Evolutionary conservation across 2,113 vertebrate genomes (phyloP).

Genomic region (Ploceus nigricollis): DNA sequence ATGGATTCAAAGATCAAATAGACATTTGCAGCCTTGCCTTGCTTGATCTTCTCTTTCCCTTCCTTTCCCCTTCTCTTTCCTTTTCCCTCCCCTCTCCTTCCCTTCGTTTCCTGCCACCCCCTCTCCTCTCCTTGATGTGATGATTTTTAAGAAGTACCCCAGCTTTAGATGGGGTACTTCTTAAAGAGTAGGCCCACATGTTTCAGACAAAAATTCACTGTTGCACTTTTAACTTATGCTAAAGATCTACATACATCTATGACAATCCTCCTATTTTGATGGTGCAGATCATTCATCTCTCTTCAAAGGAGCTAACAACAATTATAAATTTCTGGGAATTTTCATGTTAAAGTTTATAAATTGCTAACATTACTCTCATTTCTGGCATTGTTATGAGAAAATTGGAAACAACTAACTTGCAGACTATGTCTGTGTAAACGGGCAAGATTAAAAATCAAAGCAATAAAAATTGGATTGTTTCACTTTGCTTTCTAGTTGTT

Average conservation of each 20-base stretch:
- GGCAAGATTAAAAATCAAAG: not conserved
- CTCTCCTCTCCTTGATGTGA: not conserved
- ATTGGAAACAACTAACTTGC: not conserved
- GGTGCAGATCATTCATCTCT: not conserved
- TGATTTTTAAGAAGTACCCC: not conserved
- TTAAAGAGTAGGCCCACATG: too few species aligned
- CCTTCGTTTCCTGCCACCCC: fast-evolving
- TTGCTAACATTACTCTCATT: not conserved
- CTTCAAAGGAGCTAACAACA: not conserved
- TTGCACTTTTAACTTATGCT: not conserved
- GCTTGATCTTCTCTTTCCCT: not conserved
- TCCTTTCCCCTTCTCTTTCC: not conserved
- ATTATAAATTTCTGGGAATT: not conserved
- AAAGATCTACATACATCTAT: not conserved
- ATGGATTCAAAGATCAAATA: not conserved
- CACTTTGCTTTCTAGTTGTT: not conserved
- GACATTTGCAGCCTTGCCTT: not conserved
- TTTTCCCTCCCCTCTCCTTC: fast-evolving
- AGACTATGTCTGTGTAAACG: not conserved
- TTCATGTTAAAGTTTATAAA: not conserved
- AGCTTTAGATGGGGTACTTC: not conserved
- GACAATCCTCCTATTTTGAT: fast-evolving
- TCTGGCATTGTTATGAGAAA: not conserved
- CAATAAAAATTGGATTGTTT: not conserved
- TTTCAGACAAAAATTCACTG: not conserved